Evolutionary conservation across 2,888 invertebrate species (phyloP), one percentile per base, ranked within the genome.

Genomic region (Eurytoma adleriae): DNA sequence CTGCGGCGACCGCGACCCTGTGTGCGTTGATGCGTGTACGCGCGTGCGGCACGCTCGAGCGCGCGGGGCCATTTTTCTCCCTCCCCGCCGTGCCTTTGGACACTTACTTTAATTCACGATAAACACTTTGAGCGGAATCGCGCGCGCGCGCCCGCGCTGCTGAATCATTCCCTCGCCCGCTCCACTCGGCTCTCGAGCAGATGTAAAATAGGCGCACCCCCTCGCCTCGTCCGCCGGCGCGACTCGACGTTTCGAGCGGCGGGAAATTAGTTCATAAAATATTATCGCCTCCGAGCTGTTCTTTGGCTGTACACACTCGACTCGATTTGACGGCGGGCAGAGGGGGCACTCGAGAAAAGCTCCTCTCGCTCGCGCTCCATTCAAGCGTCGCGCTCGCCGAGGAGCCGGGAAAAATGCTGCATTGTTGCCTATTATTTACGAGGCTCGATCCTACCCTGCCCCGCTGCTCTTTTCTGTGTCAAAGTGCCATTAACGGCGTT

Each of bases 31-130:
- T 57, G 70, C 50, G 20, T 57, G 68, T 54, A 68, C 57, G 24
- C 27, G 10, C 20, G 30, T n/a, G 59, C 12, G 16, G 30, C 59
- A 30, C 30, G 20, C 64, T n/a, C 52, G 62, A 10, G 62, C 7
- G 62, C 18, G 59, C 24, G 48, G 27, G 14, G 16, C 16, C 59
- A 50, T 68, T 75, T 68, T 68, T 50, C 67, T n/a, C n/a, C 14
- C 12, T 40, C 61, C 20, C 30, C 40, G 40, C 10, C 13, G 64
- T 40, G 20, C 18, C 5, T 14, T 0, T 13, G 10, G 66, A 71
- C 40, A 30, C 54, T 54, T 72, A 78, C 72, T 72, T 73, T 68
- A 73, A 78, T 78, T 73, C 68, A 68, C 56, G 66, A 73, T 73
- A 78, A 73, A 78, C 57, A 71, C 57, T 67, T 72, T 61, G 7